Percentiles rank a stretch among this genome's conserved stretches.
These are phyloP conservation scores for Spermophilus dauricus DNA, from an alignment of 2,113 vertebrate species.

Conservation along the genomic window DNA sequence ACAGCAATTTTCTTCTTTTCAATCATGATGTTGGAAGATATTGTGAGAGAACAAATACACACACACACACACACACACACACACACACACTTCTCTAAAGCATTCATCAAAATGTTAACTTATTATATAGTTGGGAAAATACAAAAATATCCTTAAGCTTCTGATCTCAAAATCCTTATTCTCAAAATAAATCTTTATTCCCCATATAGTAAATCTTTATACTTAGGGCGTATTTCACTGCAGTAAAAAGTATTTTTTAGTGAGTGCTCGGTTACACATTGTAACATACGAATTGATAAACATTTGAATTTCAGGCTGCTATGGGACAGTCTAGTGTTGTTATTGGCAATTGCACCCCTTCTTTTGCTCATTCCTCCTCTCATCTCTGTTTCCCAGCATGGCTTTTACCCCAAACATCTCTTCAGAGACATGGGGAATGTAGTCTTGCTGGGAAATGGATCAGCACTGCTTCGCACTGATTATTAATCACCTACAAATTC, in stretches of 20 bases:
- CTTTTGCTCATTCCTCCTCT: neutral
- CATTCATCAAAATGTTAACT: constrained; percentile 50
- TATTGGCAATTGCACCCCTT: constrained; percentile 29
- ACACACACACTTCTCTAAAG: neutral
- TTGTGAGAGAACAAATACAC: constrained; percentile 25
- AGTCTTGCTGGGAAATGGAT: neutral
- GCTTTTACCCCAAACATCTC: neutral
- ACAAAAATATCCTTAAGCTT: constrained; percentile 57
- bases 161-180: constrained; percentile 72
- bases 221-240: constrained; percentile 3
- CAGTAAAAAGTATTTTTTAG: constrained; percentile 56
- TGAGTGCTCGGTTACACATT: constrained; percentile 69
- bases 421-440: neutral
- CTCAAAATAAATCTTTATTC: constrained; percentile 79
- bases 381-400: neutral
- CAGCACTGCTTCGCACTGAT: neutral
- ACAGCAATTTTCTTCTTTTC: constrained; percentile 7
- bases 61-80: no score
- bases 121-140: constrained; percentile 22
- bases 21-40: neutral
- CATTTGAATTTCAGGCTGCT: constrained; percentile 60
- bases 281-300: constrained; percentile 27
- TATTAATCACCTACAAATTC: constrained; percentile 62
- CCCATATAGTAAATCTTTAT: constrained; percentile 82
- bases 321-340: constrained; percentile 39